A percentile compares a stretch with the other conserved stretches of the same genome.
Evolutionary conservation across 2,888 invertebrate genomes (phyloP).

Genomic region (Agrotis exclamationis): DNA sequence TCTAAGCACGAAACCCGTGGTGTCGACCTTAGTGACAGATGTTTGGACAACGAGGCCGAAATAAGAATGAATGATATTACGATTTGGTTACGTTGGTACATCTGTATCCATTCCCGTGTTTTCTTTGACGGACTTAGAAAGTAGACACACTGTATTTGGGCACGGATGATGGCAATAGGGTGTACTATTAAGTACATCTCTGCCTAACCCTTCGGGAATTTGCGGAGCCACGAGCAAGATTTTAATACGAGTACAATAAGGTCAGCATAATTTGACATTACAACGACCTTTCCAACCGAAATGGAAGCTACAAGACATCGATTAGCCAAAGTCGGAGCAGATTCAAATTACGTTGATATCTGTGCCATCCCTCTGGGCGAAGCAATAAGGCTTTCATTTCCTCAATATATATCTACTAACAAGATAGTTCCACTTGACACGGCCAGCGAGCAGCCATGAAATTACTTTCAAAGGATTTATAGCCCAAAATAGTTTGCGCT

Average conservation of each 20-base stretch:
- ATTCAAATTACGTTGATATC: conserved; percentile 53
- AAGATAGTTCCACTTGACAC: conserved; percentile 57
- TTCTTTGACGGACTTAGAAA: no score
- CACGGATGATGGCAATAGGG: no score
- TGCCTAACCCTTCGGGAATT: no score
- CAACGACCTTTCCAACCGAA: neutral
- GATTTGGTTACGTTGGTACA: no score
- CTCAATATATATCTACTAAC: conserved; percentile 58
- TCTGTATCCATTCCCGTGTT: no score
- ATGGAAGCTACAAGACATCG: conserved; percentile 15
- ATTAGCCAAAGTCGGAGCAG: conserved; percentile 38
- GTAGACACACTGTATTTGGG: no score
- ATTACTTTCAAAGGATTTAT: conserved; percentile 61
- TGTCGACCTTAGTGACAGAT: no score
- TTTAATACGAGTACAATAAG: neutral
- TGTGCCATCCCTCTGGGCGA: conserved; percentile 33
- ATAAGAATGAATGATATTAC: no score
- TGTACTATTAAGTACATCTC: no score
- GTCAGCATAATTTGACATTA: neutral
- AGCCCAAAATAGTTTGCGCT: conserved; percentile 53
- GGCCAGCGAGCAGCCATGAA: conserved; percentile 53
- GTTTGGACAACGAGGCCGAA: no score
- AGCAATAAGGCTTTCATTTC: conserved; percentile 59
- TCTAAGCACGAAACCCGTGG: no score
- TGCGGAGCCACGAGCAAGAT: no score